Evolutionary conservation across 2,113 vertebrate genomes (phyloP).

Genomic region (Heteronetta atricapilla): DNA sequence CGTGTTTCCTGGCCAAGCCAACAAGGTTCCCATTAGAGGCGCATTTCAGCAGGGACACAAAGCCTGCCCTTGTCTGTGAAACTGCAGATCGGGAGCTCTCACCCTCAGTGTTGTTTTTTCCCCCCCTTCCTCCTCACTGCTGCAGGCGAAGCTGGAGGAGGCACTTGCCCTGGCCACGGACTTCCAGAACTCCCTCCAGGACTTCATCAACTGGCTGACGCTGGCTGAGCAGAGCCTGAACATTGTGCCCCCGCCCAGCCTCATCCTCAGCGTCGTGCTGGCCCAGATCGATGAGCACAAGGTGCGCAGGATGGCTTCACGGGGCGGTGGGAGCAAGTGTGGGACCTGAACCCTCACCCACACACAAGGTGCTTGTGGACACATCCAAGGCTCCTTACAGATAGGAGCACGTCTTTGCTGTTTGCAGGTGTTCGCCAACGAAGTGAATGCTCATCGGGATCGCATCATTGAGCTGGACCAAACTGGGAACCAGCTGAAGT

Average conservation of each 20-base stretch:
- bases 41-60: slow-evolving; percentile 19
- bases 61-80: slow-evolving; percentile 51
- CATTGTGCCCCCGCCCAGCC: slow-evolving; percentile 88
- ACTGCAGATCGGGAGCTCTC: slow-evolving; percentile 16
- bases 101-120: not conserved
- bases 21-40: slow-evolving; percentile 17
- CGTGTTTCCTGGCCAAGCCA: not conserved
- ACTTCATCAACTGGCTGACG: slow-evolving; percentile 99
- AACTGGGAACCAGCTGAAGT: slow-evolving; percentile 93
- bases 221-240: slow-evolving; percentile 95
- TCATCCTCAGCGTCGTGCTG: slow-evolving; percentile 91
- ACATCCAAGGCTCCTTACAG: rapidly evolving
- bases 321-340: rapidly evolving
- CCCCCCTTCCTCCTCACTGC: not conserved
- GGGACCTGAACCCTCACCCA: rapidly evolving
- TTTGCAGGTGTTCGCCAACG: slow-evolving; percentile 93
- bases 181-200: slow-evolving; percentile 96
- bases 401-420: not conserved
- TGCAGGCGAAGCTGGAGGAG: slow-evolving; percentile 93
- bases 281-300: slow-evolving; percentile 98
- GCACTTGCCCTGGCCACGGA: slow-evolving; percentile 89
- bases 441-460: slow-evolving; percentile 95
- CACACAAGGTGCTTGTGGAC: rapidly evolving
- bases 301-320: slow-evolving; percentile 57
- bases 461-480: slow-evolving; percentile 96